Percentiles rank a stretch among this genome's conserved stretches.
phyloP scores from a whole-genome alignment of 2,113 vertebrate species.

The Litocranius walleri region DNA sequence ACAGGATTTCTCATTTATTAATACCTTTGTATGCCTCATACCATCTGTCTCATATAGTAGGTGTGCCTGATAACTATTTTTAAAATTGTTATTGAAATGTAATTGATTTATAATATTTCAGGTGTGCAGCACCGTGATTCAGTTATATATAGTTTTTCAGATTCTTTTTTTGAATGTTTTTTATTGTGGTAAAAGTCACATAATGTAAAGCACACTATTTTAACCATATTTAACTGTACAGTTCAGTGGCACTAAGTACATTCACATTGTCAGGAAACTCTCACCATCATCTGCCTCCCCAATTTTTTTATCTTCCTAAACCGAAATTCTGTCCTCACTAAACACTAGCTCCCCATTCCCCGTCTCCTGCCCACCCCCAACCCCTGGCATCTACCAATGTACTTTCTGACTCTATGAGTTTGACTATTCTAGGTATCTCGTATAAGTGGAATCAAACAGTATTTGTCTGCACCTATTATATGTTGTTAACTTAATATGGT shows the following conservation, averaged over 20 bases:
- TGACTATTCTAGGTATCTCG: background rate
- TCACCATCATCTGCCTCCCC: background rate
- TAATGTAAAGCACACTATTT: background rate
- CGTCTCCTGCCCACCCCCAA: background rate
- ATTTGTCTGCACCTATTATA: background rate
- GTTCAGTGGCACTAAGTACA: background rate
- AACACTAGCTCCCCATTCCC: background rate
- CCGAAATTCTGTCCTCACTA: background rate
- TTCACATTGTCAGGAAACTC: background rate
- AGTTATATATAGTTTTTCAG: background rate
- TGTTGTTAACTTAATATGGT: background rate
- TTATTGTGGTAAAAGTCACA: background rate
- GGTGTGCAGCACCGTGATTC: background rate
- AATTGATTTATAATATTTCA: background rate
- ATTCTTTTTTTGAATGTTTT: background rate
- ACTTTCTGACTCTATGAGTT: background rate
- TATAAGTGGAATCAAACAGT: background rate
- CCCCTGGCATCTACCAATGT: background rate
- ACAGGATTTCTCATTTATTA: background rate
- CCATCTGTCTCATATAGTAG: background rate
- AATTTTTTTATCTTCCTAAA: background rate
- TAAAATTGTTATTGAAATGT: background rate
- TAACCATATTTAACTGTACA: background rate
- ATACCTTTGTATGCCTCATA: background rate
- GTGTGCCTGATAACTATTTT: background rate